Percentiles rank a stretch among this genome's conserved stretches.
Conservation (phyloP, 2,113 vertebrate genomes). For the Apodemus sylvaticus region DNA sequence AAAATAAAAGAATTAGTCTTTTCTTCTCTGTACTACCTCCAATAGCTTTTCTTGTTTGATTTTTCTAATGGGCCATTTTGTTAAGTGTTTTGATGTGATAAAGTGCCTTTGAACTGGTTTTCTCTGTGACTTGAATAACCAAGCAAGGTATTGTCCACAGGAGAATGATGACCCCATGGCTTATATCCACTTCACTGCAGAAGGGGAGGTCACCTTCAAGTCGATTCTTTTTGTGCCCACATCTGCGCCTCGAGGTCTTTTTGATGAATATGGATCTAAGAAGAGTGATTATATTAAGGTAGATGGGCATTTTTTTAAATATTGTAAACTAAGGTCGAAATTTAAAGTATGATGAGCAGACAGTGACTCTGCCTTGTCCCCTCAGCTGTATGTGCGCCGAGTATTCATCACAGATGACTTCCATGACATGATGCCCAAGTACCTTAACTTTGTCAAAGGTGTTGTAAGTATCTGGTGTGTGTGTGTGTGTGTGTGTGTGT, state of each 20-base stretch:
- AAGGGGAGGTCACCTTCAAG: constrained; percentile 99
- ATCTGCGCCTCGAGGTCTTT: constrained; percentile 95
- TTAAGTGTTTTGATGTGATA: neutral
- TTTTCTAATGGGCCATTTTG: neutral
- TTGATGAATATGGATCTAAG: constrained; percentile 98
- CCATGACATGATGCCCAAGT: constrained; percentile 99
- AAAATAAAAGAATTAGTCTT: neutral
- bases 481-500: too few relatives aligned
- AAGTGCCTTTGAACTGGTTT: neutral
- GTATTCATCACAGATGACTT: constrained; percentile 99
- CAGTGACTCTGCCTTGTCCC: constrained; percentile 30
- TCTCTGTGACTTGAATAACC: neutral
- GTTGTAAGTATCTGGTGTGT: constrained; percentile 90
- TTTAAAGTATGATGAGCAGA: neutral
- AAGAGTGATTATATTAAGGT: constrained; percentile 99
- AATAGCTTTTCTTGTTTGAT: too few relatives aligned
- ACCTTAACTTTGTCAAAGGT: constrained; percentile 97
- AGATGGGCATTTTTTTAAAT: constrained; percentile 85
- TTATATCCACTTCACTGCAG: constrained; percentile 98
- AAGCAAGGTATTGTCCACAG: constrained; percentile 81
- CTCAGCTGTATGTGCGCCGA: constrained; percentile 95
- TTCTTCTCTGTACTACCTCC: neutral
- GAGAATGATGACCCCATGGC: constrained; percentile 94
- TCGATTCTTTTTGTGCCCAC: constrained; percentile 98
- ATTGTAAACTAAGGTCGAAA: neutral